A percentile compares a stretch with the other conserved stretches of the same genome.
These are phyloP conservation scores for Ophiothrix spiculata DNA, from an alignment of 35 echinoderm and acorn worm genomes.

Conservation along the genomic window DNA sequence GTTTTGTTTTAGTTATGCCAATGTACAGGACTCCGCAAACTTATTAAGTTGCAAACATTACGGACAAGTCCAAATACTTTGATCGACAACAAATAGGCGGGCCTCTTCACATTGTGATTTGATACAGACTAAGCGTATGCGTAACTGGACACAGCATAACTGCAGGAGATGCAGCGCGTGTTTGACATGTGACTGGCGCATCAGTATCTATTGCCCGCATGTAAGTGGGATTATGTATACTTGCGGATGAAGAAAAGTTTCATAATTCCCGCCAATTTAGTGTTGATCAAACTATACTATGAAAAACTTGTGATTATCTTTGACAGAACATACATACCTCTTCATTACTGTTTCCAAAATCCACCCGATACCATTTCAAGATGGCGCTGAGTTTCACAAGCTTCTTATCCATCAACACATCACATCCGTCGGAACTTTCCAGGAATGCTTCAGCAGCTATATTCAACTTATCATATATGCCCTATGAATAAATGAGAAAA, in stretches of 20 bases:
- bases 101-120: not conserved
- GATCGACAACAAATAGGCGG: not conserved
- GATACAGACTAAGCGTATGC: too few relatives aligned
- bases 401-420: constrained; percentile 45
- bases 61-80: not conserved
- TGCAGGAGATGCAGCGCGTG: too few relatives aligned
- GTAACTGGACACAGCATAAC: too few relatives aligned
- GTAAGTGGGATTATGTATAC: too few relatives aligned
- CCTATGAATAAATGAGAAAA: too few relatives aligned
- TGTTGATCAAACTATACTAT: too few relatives aligned
- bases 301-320: not conserved
- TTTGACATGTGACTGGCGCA: too few relatives aligned
- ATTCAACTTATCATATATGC: constrained; percentile 66
- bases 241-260: too few relatives aligned
- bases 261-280: too few relatives aligned
- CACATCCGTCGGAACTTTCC: constrained; percentile 83
- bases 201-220: too few relatives aligned
- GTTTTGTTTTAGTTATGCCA: not conserved
- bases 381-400: constrained; percentile 82
- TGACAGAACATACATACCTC: constrained; percentile 37
- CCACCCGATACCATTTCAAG: constrained; percentile 88
- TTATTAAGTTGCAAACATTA: not conserved
- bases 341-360: constrained; percentile 77
- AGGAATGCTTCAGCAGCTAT: constrained; percentile 87
- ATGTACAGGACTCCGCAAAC: not conserved